Evolutionary conservation across 2,888 invertebrate species (phyloP).

Genomic region (Lutraria lutraria): DNA sequence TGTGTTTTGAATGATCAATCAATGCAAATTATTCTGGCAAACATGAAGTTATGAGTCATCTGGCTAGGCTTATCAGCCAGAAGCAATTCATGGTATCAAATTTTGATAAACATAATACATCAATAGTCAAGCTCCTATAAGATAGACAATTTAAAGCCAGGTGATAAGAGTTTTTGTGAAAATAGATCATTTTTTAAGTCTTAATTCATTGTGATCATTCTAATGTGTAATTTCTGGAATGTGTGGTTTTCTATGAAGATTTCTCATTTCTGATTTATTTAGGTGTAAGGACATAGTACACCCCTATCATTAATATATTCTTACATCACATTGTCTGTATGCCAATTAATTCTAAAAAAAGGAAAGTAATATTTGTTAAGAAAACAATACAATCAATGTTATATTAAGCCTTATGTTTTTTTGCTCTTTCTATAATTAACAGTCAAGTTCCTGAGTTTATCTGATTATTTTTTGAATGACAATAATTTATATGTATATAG

Average conservation of each 20-base stretch:
- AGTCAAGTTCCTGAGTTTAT: background rate
- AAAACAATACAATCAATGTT: background rate
- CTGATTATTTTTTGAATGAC: no score
- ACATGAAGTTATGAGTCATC: slow-evolving; percentile 27
- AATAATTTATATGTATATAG: no score
- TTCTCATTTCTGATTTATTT: background rate
- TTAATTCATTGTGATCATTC: slow-evolving; percentile 12
- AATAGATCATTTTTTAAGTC: slow-evolving; percentile 20
- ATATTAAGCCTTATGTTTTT: background rate
- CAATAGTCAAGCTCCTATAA: slow-evolving; percentile 34
- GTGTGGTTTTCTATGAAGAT: background rate
- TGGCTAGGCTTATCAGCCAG: slow-evolving; percentile 37
- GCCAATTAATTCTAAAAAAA: no score
- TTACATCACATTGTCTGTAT: background rate
- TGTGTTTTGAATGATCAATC: slow-evolving; percentile 20
- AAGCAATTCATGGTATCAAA: slow-evolving; percentile 51
- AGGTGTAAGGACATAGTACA: background rate
- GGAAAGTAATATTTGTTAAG: background rate
- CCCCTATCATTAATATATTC: background rate
- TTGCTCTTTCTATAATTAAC: background rate
- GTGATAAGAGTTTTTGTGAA: slow-evolving; percentile 10
- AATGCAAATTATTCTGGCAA: slow-evolving; percentile 13
- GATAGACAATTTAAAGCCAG: background rate
- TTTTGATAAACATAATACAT: slow-evolving; percentile 52
- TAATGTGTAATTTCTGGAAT: slow-evolving; percentile 8